Conservation (phyloP, 2,797 vertebrate genomes). For the Amazona ochrocephala region DNA sequence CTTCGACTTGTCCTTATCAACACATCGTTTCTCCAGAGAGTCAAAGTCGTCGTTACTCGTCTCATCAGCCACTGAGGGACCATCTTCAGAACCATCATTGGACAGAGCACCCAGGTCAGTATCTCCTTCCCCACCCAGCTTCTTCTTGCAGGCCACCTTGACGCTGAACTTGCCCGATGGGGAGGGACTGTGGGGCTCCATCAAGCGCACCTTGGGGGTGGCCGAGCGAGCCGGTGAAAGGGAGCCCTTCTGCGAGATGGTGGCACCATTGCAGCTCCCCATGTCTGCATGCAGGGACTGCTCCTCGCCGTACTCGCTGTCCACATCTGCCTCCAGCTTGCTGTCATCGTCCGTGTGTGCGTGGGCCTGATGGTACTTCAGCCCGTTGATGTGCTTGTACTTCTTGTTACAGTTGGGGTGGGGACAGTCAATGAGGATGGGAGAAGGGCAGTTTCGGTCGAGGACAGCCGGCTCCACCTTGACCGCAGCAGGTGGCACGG, state of each 20-base stretch:
- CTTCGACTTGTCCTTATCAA: conserved; percentile 89
- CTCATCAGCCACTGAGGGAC: conserved; percentile 90
- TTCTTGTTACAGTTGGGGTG: conserved; percentile 99
- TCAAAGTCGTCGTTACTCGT: conserved; percentile 94
- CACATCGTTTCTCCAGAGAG: conserved; percentile 85
- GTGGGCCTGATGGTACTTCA: conserved; percentile 98
- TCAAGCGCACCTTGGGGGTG: conserved; percentile 93
- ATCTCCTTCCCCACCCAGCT: conserved; percentile 85
- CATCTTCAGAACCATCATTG: conserved; percentile 94
- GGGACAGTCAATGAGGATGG: conserved; percentile 97
- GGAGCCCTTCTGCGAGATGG: conserved; percentile 91
- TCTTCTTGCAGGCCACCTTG: conserved; percentile 94
- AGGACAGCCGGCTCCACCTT: conserved; percentile 87
- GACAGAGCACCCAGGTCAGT: conserved; percentile 86
- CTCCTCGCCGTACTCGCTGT: conserved; percentile 96
- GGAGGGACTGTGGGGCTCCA: conserved; percentile 93
- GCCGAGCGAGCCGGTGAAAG: conserved; percentile 92
- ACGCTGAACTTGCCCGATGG: conserved; percentile 90
- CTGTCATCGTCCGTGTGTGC: conserved; percentile 96
- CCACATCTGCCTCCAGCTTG: conserved; percentile 92
- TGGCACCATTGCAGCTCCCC: conserved; percentile 90
- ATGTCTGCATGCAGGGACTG: conserved; percentile 87
- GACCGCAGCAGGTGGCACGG: conserved; percentile 73
- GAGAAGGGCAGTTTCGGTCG: conserved; percentile 93
- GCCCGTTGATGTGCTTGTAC: conserved; percentile 99